Base-by-base conservation (phyloP, 2,113 vertebrate genomes). In the Tetraodon nigroviridis region DNA sequence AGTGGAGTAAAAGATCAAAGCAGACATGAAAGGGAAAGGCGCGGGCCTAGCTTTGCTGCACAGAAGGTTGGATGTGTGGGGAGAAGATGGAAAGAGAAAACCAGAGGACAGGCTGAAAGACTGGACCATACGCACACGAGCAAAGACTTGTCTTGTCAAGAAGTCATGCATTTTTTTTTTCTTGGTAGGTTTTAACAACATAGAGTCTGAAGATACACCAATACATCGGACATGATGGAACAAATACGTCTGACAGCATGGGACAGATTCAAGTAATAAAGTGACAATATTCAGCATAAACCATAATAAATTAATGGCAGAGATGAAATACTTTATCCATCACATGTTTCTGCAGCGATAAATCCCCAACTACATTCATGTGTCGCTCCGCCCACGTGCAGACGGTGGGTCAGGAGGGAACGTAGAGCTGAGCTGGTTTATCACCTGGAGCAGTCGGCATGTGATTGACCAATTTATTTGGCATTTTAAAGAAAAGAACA, bases 351-450 rank as follows among this genome's bases (percentile, higher is more conserved):
- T 82, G 74, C 63, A 47, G 79, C 58, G 72, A 79, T 64, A 63
- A 66, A 82, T 75, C 76, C 66, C 82, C 59, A 61, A 79, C 80
- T 88, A 90, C 89, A 90, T 92, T 90, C 88, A 90, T 72, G 64
- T 77, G 79, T 71, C 79, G 78, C 81, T 84, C 82, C 66, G 52
- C 78, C 78, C 58, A 40, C 49, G 53, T 58, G 65, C 77, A 73
- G 73, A 68, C 70, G 67, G 76, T 68, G 67, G 71, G 81, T 82
- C 75, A 73, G 71, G 55, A 76, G 64, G 58, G 68, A 46, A 47
- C 50, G 63, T 70, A 74, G 58, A 76, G 58, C 41, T 81, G 73
- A 79, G 71, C 10, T 65, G 55, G 73, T 67, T 70, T 63, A 21
- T 48, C 53, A 75, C 71, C 73, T 80, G 78, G 58, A 83, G 78